Base-by-base conservation (phyloP, 2,113 vertebrate genomes). In the Pangasianodon hypophthalmus region DNA sequence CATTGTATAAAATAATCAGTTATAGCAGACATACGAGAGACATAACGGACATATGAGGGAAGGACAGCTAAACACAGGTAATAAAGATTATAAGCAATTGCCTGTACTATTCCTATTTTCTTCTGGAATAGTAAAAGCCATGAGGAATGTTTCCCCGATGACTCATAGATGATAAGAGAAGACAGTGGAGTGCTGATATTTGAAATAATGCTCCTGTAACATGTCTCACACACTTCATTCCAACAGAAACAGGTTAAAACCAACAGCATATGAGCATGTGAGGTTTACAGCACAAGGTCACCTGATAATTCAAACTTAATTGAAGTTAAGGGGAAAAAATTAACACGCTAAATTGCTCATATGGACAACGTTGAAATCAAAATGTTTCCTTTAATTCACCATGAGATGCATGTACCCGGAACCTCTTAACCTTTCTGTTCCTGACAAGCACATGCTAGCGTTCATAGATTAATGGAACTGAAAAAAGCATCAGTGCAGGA, bases 241-340 rank as follows among this genome's bases (percentile, higher is more conserved):
- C 50, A 71, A 54, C 11, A 56, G 73, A 86, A 90, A 75, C 86
- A 85, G 88, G 52, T 46, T 56, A 26, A 52, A 24, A 44, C 44
- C 14, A 21, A 24, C 80, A 85, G 79, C 64, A 80, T 62, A 79
- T 37, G 64, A 85, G 86, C 86, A 52, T 85, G 82, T 52, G n/a
- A 86, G 91, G 88, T 56, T 90, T 41, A 6, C 44, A 7, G 41
- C n/a, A 54, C 91, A 91, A 91, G 91, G 91, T 91, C 86, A 88
- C 4, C 24, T 29, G 88, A 82, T 91, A 88, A 90, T 88, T 90
- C 52, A 88, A 60, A 86, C 86, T 44, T 91, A 91, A 91, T 90
- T 88, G 86, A 73, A 73, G 88, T 64, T 85, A 87, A 90, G 32
- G 71, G 85, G 60, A 71, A 90, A 77, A 90, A 85, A 90, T 90